Base-by-base conservation (phyloP, 2,113 vertebrate species). In the Athene cunicularia region DNA sequence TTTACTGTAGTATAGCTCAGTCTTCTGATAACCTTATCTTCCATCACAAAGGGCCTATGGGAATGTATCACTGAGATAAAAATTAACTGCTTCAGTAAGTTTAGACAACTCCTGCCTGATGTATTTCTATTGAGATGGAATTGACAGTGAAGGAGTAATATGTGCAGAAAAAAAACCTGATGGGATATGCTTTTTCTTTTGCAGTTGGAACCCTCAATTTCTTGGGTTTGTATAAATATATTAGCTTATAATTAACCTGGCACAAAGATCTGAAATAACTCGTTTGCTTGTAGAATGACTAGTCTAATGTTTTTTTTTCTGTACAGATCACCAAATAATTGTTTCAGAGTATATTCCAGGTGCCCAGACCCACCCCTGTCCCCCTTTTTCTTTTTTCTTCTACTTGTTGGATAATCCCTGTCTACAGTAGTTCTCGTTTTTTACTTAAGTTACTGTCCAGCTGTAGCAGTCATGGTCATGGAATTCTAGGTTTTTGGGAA, bases 291-390 rank as follows among this genome's bases (percentile, higher is more conserved):
- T 39, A 28, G 14, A 84, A 53, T 43, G 9, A 33, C 12, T 35
- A 60, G 21, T 47, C 18, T 79, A 27, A 26, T 26, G 2, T 15
- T 52, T 43, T 37, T 37, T 37, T 87, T 41, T 74, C 27, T 55
- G 18, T 50, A 52, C 15, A 21, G 18, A 58, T 66, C 12, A 66
- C 33, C 22, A 52, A 33, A 9, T 43, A 52, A 39, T n/a, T 32
- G 39, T 45, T 53, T 47, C 39, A 33, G 33, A 43, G 14, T 45
- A 24, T 35, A 41, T 52, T 59, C 30, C 35, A 45, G 23, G 11
- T 43, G 15, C n/a, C 35, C 33, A 63, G 53, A 39, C 4, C 21
- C 4, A 1, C 2, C 12, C 5, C 21, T 8, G 9, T 9, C 7
- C 21, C 27, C 16, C 55, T 41, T 43, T n/a, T n/a, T n/a, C 7